A percentile compares a stretch with the other conserved stretches of the same genome.
These are phyloP conservation scores for Ichneumoninae sp. DNA, from an alignment of 2,888 invertebrate genomes.

Conservation along the genomic window DNA sequence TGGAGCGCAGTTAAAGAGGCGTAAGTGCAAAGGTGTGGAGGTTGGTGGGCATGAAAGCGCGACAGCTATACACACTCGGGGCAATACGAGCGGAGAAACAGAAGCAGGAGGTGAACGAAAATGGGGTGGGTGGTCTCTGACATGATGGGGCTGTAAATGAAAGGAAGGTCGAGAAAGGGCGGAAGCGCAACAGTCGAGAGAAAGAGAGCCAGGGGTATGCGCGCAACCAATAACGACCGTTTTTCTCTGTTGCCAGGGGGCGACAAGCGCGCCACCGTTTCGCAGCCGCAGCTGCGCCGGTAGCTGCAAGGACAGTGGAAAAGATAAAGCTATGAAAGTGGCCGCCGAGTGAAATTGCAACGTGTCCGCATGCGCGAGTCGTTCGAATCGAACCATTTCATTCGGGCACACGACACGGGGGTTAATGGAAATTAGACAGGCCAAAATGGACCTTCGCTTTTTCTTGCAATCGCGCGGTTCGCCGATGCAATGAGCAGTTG, in stretches of 20 bases:
- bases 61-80: neutral
- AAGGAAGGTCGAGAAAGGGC: slow-evolving; percentile 57
- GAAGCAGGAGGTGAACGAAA: slow-evolving; percentile 31
- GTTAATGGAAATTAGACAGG: slow-evolving; percentile 19
- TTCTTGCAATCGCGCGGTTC: neutral
- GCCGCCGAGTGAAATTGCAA: slow-evolving; percentile 48
- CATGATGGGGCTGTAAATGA: slow-evolving; percentile 48
- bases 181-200: slow-evolving; percentile 69
- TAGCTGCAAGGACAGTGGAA: slow-evolving; percentile 27
- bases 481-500: slow-evolving; percentile 13
- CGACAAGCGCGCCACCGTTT: slow-evolving; percentile 25
- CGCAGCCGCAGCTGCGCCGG: slow-evolving; percentile 41
- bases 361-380: neutral
- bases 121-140: slow-evolving; percentile 57
- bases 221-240: slow-evolving; percentile 60
- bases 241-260: slow-evolving; percentile 63
- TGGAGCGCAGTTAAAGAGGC: neutral
- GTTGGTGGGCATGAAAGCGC: neutral
- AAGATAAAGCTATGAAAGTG: slow-evolving; percentile 16
- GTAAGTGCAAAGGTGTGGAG: neutral
- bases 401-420: neutral
- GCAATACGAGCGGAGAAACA: slow-evolving; percentile 26
- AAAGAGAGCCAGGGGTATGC: slow-evolving; percentile 20
- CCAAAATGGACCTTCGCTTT: neutral
- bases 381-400: neutral